Evolutionary conservation across 1,140 invertebrate species (phyloP), one percentile per base, ranked within the genome.

Genomic region (Maconellicoccus hirsutus): DNA sequence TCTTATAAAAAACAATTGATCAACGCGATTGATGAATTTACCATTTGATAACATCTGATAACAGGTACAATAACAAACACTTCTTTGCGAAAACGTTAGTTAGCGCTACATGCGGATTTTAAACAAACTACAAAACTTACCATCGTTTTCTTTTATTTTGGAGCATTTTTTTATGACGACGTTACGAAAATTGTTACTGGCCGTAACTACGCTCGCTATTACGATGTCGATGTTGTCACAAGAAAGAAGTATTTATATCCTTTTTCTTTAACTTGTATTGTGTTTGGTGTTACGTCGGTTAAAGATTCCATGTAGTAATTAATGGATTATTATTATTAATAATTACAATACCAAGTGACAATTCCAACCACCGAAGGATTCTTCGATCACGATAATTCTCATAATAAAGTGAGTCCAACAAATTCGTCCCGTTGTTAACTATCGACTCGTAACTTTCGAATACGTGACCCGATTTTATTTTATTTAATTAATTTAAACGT

Each of bases 381-480:
- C 3, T 33, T 33, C 29, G 29, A 33, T 6, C 29, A 12, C n/a
- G n/a, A n/a, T n/a, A n/a, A n/a, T n/a, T n/a, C n/a, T n/a, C 29
- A 19, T 52, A 52, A 52, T 33, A 33, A 52, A 52, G 42, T 52
- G 42, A 52, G 42, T 52, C 29, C 29, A 3, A 6, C 6, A 52
- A 52, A 52, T 52, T 16, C 42, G 3, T 66, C 22, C 21, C 61
- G 10, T 66, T n/a, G n/a, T n/a, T n/a, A n/a, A 23, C 25, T 66
- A 26, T 16, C 61, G 25, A 66, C 61, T 66, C 25, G 61, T 66
- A 10, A 66, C 61, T 66, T 66, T 66, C 61, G 61, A 66, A 66
- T 66, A 66, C 61, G 61, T 66, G 61, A 66, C 61, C 61, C 61
- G 61, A 66, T 66, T 66, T 23, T 66, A 3, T 66, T 12, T 66